Percentiles rank a stretch among this genome's conserved stretches.
phyloP scores from a whole-genome alignment of 2,113 vertebrate species.

The Calidris pygmaea region DNA sequence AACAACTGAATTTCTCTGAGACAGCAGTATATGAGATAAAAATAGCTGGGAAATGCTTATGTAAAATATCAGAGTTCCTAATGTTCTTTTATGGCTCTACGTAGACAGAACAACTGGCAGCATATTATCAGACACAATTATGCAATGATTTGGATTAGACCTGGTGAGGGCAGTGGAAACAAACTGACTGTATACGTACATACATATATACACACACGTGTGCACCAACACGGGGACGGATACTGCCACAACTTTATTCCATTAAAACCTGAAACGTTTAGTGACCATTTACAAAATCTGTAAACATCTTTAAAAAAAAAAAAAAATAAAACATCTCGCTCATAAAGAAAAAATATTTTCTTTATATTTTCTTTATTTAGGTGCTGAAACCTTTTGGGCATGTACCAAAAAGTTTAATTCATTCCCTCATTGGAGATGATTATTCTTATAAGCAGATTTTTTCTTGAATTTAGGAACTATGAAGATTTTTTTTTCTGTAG shows the following conservation, averaged over 20 bases:
- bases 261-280: not conserved
- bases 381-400: not conserved
- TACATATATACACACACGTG: not conserved
- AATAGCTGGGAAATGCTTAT: constrained; percentile 12
- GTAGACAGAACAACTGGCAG: not conserved
- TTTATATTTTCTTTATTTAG: not conserved
- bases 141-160: not conserved
- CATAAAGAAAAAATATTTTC: not conserved
- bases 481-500: not conserved
- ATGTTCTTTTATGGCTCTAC: not conserved
- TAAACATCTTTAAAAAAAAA: not conserved
- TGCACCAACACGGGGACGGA: not conserved
- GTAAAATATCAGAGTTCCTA: not conserved
- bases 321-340: not conserved
- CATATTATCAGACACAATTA: not conserved
- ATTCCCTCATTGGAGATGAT: not conserved
- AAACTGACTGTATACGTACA: not conserved
- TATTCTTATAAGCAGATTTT: not conserved
- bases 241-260: not conserved
- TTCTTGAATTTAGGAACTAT: not conserved
- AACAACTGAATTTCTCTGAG: constrained; percentile 14
- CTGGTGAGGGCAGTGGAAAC: not conserved
- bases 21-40: not conserved
- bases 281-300: not conserved
- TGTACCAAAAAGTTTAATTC: not conserved